phyloP scores from a whole-genome alignment of 1,140 invertebrate species.

The Araneus ventricosus region DNA sequence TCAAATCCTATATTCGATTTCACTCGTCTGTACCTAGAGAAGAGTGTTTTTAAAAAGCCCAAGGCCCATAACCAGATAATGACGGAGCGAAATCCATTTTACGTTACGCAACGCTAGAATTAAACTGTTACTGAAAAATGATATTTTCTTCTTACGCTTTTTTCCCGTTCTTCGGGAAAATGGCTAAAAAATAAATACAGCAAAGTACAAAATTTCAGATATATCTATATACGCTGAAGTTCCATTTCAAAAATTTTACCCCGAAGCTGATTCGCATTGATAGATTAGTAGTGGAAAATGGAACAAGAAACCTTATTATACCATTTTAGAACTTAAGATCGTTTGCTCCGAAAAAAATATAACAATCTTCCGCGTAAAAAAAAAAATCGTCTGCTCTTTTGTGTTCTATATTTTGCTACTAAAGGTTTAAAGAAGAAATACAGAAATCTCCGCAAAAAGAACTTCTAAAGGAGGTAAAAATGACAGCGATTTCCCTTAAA shows the following conservation, averaged over 20 bases:
- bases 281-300: constrained; percentile 50
- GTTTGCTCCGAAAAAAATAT: constrained; percentile 32
- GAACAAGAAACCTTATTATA: constrained; percentile 45
- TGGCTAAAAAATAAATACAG: constrained; percentile 32
- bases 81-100: background rate
- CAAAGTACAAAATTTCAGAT: background rate
- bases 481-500: constrained; percentile 68
- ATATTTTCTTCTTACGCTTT: background rate
- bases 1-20: background rate
- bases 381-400: constrained; percentile 41
- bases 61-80: background rate
- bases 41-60: background rate
- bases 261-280: constrained; percentile 28
- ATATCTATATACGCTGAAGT: background rate
- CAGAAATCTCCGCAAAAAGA: constrained; percentile 46
- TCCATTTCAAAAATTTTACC: constrained; percentile 24
- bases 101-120: background rate
- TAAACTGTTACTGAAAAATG: constrained; percentile 13
- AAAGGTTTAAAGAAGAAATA: constrained; percentile 51
- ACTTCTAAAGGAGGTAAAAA: constrained; percentile 60
- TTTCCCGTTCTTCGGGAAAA: background rate
- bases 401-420: constrained; percentile 53
- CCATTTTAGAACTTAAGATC: constrained; percentile 48
- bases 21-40: background rate
- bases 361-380: constrained; percentile 42